Conservation (phyloP, 1,140 invertebrate species). For the Acarapis woodi region DNA sequence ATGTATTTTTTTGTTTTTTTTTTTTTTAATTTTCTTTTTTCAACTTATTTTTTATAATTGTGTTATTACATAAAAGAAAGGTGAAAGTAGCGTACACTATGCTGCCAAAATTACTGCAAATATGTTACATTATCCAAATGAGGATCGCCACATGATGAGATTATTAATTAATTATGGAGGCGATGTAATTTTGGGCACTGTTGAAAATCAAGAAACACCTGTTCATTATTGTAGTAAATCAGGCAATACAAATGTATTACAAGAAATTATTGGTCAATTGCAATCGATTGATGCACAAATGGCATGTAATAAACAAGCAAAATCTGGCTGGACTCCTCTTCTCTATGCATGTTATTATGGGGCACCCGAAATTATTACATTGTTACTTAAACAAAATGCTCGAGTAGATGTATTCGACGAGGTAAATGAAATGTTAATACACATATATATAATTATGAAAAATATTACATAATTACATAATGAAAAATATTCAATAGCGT, state of each 20-base stretch:
- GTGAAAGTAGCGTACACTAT: constrained; percentile 71
- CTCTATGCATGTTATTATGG: constrained; percentile 46
- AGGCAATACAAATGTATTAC: constrained; percentile 76
- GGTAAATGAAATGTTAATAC: too few relatives aligned
- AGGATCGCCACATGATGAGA: constrained; percentile 64
- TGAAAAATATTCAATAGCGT: constrained; percentile 54
- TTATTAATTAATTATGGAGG: constrained; percentile 66
- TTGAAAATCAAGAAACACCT: constrained; percentile 48
- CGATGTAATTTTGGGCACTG: constrained; percentile 47
- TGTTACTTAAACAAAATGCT: constrained; percentile 37
- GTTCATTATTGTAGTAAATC: constrained; percentile 84
- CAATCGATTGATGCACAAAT: constrained; percentile 53
- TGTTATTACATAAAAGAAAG: constrained; percentile 27
- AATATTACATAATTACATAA: not conserved
- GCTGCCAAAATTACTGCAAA: constrained; percentile 21
- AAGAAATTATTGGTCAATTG: constrained; percentile 72
- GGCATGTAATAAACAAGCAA: constrained; percentile 67
- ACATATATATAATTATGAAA: not conserved
- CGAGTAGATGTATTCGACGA: constrained; percentile 94
- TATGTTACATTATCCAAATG: constrained; percentile 27
- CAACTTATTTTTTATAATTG: not conserved
- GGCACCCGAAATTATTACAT: constrained; percentile 25
- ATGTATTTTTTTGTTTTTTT: not conserved
- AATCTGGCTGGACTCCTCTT: constrained; percentile 74
- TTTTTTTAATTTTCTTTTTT: not conserved